Evolutionary conservation across 2,797 vertebrate genomes (phyloP).

Genomic region (Melanogrammus aeglefinus): DNA sequence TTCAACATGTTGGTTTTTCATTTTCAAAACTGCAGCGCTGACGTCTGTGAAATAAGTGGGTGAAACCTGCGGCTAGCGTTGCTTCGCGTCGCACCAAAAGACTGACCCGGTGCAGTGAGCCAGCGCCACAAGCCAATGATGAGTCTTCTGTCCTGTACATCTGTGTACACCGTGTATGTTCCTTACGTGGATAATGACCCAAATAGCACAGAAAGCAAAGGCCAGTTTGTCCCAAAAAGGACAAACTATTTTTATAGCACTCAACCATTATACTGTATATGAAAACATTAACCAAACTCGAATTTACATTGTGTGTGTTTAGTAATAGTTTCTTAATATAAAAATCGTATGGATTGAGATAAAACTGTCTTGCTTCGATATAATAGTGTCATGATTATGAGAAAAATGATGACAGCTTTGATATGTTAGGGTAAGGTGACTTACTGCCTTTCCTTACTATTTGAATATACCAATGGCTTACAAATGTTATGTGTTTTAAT

Average conservation of each 20-base stretch:
- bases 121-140: constrained; percentile 73
- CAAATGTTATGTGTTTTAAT: constrained; percentile 95
- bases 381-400: constrained; percentile 72
- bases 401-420: constrained; percentile 74
- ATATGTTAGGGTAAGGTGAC: constrained; percentile 70
- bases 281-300: constrained; percentile 77
- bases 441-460: constrained; percentile 72
- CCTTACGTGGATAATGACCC: constrained; percentile 72
- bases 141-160: constrained; percentile 70
- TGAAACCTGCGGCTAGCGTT: constrained; percentile 57
- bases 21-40: constrained; percentile 73
- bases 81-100: constrained; percentile 56
- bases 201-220: constrained; percentile 92
- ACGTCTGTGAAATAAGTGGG: constrained; percentile 68
- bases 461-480: constrained; percentile 95
- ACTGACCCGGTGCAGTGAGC: constrained; percentile 59
- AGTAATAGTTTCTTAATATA: constrained; percentile 77
- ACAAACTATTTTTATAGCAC: constrained; percentile 76
- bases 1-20: constrained; percentile 91
- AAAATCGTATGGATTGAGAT: constrained; percentile 74
- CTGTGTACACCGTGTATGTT: constrained; percentile 69
- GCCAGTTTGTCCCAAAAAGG: constrained; percentile 78
- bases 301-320: constrained; percentile 77
- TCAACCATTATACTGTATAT: constrained; percentile 77
- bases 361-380: constrained; percentile 74